phyloP scores from a whole-genome alignment of 1,140 invertebrate species.

The Drosophila paulistorum region DNA sequence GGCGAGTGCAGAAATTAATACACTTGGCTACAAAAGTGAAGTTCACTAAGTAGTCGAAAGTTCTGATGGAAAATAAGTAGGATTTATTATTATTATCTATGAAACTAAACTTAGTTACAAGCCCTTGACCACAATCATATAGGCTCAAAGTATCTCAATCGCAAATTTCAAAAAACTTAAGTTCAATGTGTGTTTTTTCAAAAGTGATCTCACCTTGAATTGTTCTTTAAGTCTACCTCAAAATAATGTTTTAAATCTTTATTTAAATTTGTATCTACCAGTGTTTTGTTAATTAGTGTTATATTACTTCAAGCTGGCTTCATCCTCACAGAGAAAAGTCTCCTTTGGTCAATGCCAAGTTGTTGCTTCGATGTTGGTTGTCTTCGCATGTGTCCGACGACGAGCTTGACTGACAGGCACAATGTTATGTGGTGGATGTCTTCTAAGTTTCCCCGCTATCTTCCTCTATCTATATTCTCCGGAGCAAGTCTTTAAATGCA shows the following conservation, averaged over 20 bases:
- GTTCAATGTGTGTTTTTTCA: too few relatives aligned
- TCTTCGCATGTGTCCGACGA: slow-evolving; percentile 19
- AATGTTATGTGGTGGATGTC: slow-evolving; percentile 34
- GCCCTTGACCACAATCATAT: too few relatives aligned
- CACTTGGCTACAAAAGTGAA: neutral
- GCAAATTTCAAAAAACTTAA: too few relatives aligned
- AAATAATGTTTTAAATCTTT: neutral
- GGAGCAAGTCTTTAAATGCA: slow-evolving; percentile 40
- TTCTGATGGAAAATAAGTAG: too few relatives aligned
- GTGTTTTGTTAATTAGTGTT: slow-evolving; percentile 3
- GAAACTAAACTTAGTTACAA: too few relatives aligned
- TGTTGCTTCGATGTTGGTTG: slow-evolving; percentile 17
- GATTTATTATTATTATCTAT: too few relatives aligned
- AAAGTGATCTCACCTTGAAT: too few relatives aligned
- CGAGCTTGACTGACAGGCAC: slow-evolving; percentile 55
- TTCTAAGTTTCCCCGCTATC: neutral
- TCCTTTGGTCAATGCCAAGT: slow-evolving; percentile 29
- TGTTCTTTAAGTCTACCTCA: too few relatives aligned
- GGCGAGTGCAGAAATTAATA: neutral
- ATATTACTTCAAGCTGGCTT: neutral
- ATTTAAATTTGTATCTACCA: neutral
- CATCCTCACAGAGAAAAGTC: slow-evolving; percentile 2
- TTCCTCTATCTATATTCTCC: slow-evolving; percentile 3
- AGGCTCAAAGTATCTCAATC: too few relatives aligned
- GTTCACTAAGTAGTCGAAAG: too few relatives aligned